phyloP scores from a whole-genome alignment of 2,797 vertebrate species.

The Odontamblyopus lacepedii region DNA sequence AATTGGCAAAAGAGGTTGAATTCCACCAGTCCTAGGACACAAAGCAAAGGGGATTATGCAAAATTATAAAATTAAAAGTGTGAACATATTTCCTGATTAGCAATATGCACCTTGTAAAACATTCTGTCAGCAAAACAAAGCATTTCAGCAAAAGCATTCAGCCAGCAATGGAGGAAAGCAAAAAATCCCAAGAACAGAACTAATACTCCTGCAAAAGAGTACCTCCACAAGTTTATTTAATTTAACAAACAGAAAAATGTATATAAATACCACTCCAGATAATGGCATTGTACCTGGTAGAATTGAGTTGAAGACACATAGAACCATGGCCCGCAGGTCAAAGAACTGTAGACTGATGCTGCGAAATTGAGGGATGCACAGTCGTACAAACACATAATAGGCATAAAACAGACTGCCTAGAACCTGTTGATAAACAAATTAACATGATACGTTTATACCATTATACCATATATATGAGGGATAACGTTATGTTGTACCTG shows the following conservation, averaged over 20 bases:
- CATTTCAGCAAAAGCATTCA: conserved; percentile 98
- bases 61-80: conserved; percentile 1
- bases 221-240: background rate
- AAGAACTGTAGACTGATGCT: conserved; percentile 89
- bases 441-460: background rate
- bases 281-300: conserved; percentile 83
- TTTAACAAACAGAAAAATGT: background rate
- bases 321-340: conserved; percentile 86
- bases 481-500: conserved; percentile 78
- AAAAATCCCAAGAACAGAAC: conserved; percentile 90
- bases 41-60: conserved; percentile 1
- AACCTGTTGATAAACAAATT: conserved; percentile 74
- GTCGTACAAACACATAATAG: conserved; percentile 93
- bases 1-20: conserved; percentile 95
- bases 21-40: conserved; percentile 95
- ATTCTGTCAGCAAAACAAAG: conserved; percentile 93
- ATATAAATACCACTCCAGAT: background rate
- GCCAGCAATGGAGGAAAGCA: conserved; percentile 95
- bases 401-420: conserved; percentile 91
- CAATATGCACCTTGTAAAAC: conserved; percentile 90
- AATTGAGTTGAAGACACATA: conserved; percentile 95
- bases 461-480: background rate
- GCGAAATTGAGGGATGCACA: conserved; percentile 90
- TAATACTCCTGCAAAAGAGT: conserved; percentile 79
- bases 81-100: background rate